Base-by-base conservation (phyloP, 2,888 invertebrate genomes). In the Mechanitis messenoides region DNA sequence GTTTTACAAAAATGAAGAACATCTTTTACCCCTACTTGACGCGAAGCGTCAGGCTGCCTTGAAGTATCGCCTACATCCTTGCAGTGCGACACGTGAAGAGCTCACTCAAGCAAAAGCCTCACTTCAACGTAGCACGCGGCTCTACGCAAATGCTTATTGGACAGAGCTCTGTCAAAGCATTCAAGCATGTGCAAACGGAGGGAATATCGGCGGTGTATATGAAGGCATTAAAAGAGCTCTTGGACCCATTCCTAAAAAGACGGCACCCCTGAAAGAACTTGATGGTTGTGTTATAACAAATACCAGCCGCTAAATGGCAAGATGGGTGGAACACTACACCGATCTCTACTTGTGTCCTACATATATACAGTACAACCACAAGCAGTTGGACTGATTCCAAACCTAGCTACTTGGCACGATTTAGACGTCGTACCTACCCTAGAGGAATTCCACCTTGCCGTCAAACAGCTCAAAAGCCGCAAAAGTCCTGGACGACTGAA, bases 201-300 rank as follows among this genome's bases (percentile, higher is more conserved):
- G 58, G 11, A 31, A 58, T 33, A 33, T 67, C 9, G 20, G 54
- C 28, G 62, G 55, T 35, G 58, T 60, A 7, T 63, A 66, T 12
- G 31, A 9, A 20, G 64, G 66, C 2, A 66, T 64, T 5, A 66
- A 67, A 61, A 33, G 33, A 35, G 61, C 62, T 5, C 38, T 62
- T 11, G 67, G 67, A 5, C 61, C 67, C n/a, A 28, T 53, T 33
- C 46, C 56, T 1, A 54, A 64, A 20, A 20, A 67, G 45, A 63
- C 62, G 38, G 61, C 61, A 54, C 45, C 53, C 7, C 33, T 62
- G 1, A 62, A 65, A 58, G 62, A 60, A 45, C 20, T 45, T n/a
- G 53, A 62, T 20, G 65, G 65, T 5, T 35, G 47, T 46, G 9
- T 56, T 1, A 61, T 62, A 20, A 59, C 46, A n/a, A 59, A 60